These are phyloP conservation scores for Naja naja DNA, from an alignment of 2,113 vertebrate species.

Conservation along the genomic window DNA sequence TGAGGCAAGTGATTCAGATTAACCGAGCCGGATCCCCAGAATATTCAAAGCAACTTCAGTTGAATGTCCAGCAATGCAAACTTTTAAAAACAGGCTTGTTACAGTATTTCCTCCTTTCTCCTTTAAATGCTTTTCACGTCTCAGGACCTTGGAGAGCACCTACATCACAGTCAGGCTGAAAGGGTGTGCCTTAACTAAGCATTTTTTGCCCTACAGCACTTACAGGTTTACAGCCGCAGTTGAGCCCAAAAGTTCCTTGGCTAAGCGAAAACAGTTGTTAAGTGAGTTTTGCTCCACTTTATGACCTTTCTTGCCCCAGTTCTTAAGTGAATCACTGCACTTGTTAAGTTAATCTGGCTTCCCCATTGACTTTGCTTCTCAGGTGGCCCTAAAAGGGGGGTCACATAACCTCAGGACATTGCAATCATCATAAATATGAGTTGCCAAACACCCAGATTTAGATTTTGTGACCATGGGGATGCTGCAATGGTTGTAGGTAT, in stretches of 20 bases:
- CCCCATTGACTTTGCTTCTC: neutral
- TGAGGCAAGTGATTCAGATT: neutral
- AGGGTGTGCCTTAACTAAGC: neutral
- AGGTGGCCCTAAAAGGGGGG: neutral
- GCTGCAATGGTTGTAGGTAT: neutral
- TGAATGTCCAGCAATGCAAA: neutral
- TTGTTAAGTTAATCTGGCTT: neutral
- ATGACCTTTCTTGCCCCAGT: neutral
- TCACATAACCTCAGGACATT: neutral
- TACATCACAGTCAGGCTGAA: rapidly evolving
- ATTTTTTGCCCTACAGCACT: neutral
- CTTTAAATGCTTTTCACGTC: neutral
- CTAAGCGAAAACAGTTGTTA: neutral
- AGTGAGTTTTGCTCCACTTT: neutral
- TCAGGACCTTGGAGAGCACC: conserved; percentile 63
- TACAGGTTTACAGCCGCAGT: rapidly evolving
- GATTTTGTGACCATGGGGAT: neutral
- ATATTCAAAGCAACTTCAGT: neutral
- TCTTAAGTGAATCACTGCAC: neutral
- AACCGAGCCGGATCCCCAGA: neutral
- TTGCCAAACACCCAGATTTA: neutral
- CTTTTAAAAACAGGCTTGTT: neutral
- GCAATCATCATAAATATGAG: neutral
- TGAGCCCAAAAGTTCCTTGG: neutral
- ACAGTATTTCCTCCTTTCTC: neutral